Conservation (phyloP, 2,888 invertebrate genomes). For the Tetheella fluctuosa region DNA sequence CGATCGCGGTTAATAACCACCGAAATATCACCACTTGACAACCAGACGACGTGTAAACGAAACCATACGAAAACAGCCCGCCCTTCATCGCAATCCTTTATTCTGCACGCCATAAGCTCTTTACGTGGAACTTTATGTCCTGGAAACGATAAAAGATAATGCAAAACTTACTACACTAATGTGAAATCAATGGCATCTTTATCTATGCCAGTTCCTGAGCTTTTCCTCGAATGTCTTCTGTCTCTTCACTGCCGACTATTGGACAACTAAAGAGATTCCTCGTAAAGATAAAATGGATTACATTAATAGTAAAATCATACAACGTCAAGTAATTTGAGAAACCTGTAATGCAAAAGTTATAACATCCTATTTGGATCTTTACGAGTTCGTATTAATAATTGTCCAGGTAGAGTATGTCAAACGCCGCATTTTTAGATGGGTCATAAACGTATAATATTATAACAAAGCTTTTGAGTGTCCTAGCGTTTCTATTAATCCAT, state of each 20-base stretch:
- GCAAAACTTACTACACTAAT: neutral
- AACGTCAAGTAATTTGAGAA: too few relatives aligned
- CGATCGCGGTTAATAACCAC: slow-evolving; percentile 56
- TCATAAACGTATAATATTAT: too few relatives aligned
- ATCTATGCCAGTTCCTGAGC: neutral
- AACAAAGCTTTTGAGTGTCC: neutral
- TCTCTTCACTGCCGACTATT: neutral
- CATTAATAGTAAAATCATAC: too few relatives aligned
- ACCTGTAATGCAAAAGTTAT: too few relatives aligned
- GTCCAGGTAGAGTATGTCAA: too few relatives aligned
- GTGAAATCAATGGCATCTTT: neutral
- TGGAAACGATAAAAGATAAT: slow-evolving; percentile 26
- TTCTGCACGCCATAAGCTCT: slow-evolving; percentile 31
- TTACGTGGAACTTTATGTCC: slow-evolving; percentile 27
- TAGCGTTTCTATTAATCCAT: slow-evolving; percentile 45
- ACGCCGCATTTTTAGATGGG: too few relatives aligned
- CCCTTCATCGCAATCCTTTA: slow-evolving; percentile 43
- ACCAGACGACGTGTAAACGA: slow-evolving; percentile 58
- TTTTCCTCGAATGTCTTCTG: neutral
- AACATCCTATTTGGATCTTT: too few relatives aligned
- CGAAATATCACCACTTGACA: slow-evolving; percentile 62
- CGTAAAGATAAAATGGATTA: slow-evolving; percentile 1
- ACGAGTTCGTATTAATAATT: too few relatives aligned
- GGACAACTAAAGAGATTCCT: neutral
- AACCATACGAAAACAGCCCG: slow-evolving; percentile 52